These are phyloP conservation scores for Malurus alboscapulatus DNA, from an alignment of 2,113 vertebrate species.

Conservation along the genomic window DNA sequence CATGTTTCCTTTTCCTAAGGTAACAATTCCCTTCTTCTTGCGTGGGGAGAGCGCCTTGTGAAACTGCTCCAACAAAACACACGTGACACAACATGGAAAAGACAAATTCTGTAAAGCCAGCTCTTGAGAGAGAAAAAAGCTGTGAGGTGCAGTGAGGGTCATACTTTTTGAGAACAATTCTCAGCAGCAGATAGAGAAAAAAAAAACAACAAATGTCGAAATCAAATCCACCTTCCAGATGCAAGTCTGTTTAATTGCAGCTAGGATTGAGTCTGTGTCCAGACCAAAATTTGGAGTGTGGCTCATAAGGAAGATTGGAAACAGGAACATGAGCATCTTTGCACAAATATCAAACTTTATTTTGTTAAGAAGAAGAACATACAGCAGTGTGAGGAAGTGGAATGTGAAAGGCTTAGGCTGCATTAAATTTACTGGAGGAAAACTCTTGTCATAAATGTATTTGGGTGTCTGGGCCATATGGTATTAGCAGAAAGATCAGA, in stretches of 20 bases:
- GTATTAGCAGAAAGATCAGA: background rate
- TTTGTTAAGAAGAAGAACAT: background rate
- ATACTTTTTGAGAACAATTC: background rate
- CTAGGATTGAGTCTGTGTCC: background rate
- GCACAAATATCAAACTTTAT: background rate
- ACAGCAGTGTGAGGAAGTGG: background rate
- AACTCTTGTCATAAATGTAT: background rate
- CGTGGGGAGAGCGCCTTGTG: fast-evolving
- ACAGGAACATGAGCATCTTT: background rate
- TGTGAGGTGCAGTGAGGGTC: background rate
- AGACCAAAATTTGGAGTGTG: background rate
- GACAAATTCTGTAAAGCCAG: background rate
- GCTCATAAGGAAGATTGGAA: background rate
- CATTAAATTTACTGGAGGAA: background rate
- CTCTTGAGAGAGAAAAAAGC: background rate
- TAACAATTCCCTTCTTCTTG: background rate
- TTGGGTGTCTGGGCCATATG: background rate
- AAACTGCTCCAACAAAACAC: background rate
- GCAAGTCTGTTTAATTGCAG: background rate
- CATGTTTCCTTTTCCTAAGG: background rate
- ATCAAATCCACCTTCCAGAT: background rate
- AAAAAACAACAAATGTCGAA: background rate
- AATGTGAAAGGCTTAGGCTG: background rate
- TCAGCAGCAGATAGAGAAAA: background rate
- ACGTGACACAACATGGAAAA: background rate